Conservation (phyloP, 2,888 invertebrate genomes). For the Tortricodes alternella region DNA sequence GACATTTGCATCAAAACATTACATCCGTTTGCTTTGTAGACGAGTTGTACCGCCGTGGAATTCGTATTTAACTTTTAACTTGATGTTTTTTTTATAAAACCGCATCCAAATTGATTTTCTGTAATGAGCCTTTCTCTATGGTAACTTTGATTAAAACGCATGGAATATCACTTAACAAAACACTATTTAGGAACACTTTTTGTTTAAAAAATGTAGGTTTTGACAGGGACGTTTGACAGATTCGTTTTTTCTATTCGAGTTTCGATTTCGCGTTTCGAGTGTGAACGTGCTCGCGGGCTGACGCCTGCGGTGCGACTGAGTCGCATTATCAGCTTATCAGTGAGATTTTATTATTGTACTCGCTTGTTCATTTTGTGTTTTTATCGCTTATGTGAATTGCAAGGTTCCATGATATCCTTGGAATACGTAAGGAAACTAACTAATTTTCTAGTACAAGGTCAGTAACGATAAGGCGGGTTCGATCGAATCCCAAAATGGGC, state of each 20-base stretch:
- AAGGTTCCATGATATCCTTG: constrained; percentile 23
- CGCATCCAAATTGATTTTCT: too few species aligned
- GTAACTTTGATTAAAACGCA: too few species aligned
- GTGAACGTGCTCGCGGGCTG: constrained; percentile 61
- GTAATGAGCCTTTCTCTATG: too few species aligned
- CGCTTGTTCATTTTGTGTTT: constrained; percentile 32
- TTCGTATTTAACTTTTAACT: too few species aligned
- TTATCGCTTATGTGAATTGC: constrained; percentile 14
- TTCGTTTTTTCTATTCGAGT: constrained; percentile 48
- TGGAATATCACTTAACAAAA: too few species aligned
- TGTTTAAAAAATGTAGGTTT: constrained; percentile 28
- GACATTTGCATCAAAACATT: constrained; percentile 7
- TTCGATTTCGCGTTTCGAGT: constrained; percentile 55
- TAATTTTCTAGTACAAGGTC: too few species aligned
- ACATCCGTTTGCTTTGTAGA: too few species aligned
- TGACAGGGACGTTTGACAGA: constrained; percentile 36
- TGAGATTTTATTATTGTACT: constrained; percentile 29
- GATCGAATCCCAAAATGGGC: too few species aligned
- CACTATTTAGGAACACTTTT: not conserved
- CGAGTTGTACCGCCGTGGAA: too few species aligned
- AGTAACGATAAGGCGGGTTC: too few species aligned
- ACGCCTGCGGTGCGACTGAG: constrained; percentile 69
- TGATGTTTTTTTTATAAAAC: too few species aligned
- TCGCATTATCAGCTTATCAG: constrained; percentile 58
- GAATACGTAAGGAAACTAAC: constrained; percentile 11